phyloP scores from a whole-genome alignment of 2,113 vertebrate genomes.

The Heloderma charlesbogerti region DNA sequence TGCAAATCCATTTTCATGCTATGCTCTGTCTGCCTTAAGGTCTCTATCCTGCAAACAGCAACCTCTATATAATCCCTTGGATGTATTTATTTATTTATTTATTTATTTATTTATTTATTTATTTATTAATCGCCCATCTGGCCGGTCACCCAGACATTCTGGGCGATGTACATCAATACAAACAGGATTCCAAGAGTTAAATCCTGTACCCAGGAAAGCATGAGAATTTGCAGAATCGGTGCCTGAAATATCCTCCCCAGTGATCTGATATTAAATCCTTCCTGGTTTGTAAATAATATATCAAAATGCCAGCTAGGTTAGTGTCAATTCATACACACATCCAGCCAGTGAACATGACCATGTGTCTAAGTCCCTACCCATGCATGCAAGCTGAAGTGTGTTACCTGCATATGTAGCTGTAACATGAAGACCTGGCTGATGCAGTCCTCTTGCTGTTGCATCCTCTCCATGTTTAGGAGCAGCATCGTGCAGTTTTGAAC shows the following conservation, averaged over 20 bases:
- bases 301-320: not conserved
- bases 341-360: not conserved
- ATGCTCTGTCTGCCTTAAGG: not conserved
- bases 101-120: too few relatives aligned
- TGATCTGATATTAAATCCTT: not conserved
- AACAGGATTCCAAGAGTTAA: too few relatives aligned
- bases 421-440: too few relatives aligned
- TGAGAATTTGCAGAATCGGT: not conserved
- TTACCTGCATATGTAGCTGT: too few relatives aligned
- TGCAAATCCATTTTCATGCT: slow-evolving; percentile 17
- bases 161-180: too few relatives aligned
- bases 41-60: not conserved
- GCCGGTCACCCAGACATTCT: too few relatives aligned
- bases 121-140: too few relatives aligned
- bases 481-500: too few relatives aligned
- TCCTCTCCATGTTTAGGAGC: too few relatives aligned
- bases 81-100: too few relatives aligned
- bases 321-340: not conserved
- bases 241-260: not conserved
- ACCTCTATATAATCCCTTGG: not conserved
- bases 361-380: not conserved
- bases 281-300: not conserved
- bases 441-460: too few relatives aligned
- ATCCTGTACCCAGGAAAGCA: not conserved
- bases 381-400: not conserved